Evolutionary conservation across 2,888 invertebrate genomes (phyloP).

Genomic region (Drosophila acutilabella): DNA sequence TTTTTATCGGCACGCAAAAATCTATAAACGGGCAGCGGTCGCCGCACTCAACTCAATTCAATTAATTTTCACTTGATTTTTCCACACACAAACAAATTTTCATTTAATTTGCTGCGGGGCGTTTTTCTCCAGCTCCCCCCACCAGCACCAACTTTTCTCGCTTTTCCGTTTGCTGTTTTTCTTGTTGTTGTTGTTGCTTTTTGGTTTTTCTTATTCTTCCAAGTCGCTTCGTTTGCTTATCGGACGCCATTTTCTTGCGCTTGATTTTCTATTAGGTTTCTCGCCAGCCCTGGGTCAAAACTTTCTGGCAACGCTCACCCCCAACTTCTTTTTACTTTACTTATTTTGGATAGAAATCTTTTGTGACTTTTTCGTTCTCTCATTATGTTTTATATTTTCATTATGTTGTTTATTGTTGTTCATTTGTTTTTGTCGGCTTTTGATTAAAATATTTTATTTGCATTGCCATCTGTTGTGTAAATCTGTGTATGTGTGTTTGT

Average conservation of each 20-base stretch:
- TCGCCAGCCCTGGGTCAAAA: slow-evolving; percentile 21
- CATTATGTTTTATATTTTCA: slow-evolving; percentile 37
- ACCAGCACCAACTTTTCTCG: slow-evolving; percentile 2
- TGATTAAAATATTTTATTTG: slow-evolving; percentile 45
- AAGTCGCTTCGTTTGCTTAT: slow-evolving; percentile 48
- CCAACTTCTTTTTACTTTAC: background rate
- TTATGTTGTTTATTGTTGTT: slow-evolving; percentile 46
- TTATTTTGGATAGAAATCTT: slow-evolving; percentile 19
- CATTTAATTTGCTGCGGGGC: slow-evolving; percentile 75
- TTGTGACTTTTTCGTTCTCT: slow-evolving; percentile 34
- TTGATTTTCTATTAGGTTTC: slow-evolving; percentile 76
- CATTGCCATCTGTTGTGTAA: slow-evolving; percentile 4
- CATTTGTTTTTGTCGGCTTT: slow-evolving; percentile 25
- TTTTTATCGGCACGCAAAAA: slow-evolving; percentile 62
- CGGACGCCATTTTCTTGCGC: slow-evolving; percentile 72
- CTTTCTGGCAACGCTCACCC: slow-evolving; percentile 3
- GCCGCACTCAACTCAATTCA: slow-evolving; percentile 83
- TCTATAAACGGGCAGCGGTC: slow-evolving; percentile 71
- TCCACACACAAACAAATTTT: slow-evolving; percentile 71
- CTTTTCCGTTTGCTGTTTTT: background rate
- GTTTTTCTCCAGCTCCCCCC: slow-evolving; percentile 27
- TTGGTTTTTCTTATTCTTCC: background rate
- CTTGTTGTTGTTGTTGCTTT: background rate
- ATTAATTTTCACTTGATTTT: slow-evolving; percentile 84
- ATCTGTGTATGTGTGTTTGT: background rate